phyloP scores from a whole-genome alignment of 2,888 invertebrate genomes.

The Xylota sylvarum region DNA sequence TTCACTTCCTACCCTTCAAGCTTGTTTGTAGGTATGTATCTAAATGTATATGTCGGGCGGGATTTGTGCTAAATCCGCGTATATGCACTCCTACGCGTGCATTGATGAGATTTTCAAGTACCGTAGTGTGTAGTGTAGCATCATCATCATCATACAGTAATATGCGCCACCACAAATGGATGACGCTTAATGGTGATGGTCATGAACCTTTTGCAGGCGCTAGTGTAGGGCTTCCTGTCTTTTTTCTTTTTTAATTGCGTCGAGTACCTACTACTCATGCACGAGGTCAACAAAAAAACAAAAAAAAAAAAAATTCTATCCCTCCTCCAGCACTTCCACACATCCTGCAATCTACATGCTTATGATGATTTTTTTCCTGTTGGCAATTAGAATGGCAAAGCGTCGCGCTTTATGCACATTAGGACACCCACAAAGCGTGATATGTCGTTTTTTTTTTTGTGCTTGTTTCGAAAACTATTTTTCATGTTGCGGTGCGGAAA shows the following conservation, averaged over 20 bases:
- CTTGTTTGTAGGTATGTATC: conserved; percentile 4
- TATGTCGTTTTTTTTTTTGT: conserved; percentile 23
- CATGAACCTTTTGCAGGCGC: conserved; percentile 46
- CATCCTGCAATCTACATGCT: conserved; percentile 23
- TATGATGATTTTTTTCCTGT: conserved; percentile 23
- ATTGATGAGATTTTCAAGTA: conserved; percentile 51
- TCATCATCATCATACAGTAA: conserved; percentile 31
- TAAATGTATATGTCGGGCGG: background rate
- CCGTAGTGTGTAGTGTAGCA: conserved; percentile 26
- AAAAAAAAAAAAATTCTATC: background rate
- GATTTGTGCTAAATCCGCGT: conserved; percentile 11
- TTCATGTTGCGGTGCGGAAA: conserved; percentile 35
- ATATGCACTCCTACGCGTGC: conserved; percentile 20
- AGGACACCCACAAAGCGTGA: conserved; percentile 32
- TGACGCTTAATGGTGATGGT: conserved; percentile 32
- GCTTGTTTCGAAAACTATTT: background rate
- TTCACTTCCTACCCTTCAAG: background rate
- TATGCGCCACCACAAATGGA: conserved; percentile 21
- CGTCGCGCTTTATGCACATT: conserved; percentile 50
- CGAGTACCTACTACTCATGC: conserved; percentile 25
- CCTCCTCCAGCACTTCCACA: background rate
- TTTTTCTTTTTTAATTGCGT: conserved; percentile 23
- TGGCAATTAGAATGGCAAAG: conserved; percentile 61
- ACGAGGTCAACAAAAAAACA: conserved; percentile 53
- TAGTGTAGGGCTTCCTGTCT: background rate